Base-by-base conservation (phyloP, 2,113 vertebrate genomes). In the Limanda limanda region DNA sequence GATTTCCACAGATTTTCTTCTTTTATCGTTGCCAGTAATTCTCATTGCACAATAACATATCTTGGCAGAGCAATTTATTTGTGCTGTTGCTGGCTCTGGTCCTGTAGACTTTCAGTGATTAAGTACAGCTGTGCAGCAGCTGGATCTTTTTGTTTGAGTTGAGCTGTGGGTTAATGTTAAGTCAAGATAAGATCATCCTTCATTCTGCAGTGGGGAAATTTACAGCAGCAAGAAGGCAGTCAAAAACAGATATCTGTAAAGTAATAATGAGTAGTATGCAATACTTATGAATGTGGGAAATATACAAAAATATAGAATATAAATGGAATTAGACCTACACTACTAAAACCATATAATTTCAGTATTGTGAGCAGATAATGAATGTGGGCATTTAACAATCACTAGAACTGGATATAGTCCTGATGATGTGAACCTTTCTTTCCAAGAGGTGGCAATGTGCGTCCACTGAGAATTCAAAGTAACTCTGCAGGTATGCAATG, bases 391-490 rank as follows among this genome's bases (percentile, higher is more conserved):
- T 10, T 31, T 20, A 12, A 35, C 3, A n/a, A 18, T 12, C 40
- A 42, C 15, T 48, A 11, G n/a, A 15, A 27, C 15, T 2, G 3
- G 17, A 17, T 18, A 31, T 18, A 47, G 14, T 58, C 21, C 52
- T 52, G 35, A 65, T n/a, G 0, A 45, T 74, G 65, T 68, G 23
- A 31, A 60, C n/a, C 2, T 61, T 52, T 54, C 40, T 81, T 52
- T 74, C 86, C 84, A 85, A 7, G 9, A 79, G 77, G 65, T 85
- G 86, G 88, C 59, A 2, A 20, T 79, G 45, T 84, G n/a, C 20
- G 11, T 48, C 27, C 58, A 71, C n/a, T 27, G 15, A 72, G 35
- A 42, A 54, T 25, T 45, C 21, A 10, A 5, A 5, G 20, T n/a
- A 20, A n/a, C 51, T 51, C 47, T 7, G 17, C 20, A 20, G 17